Percentiles rank a stretch among this genome's conserved stretches.
Evolutionary conservation across 2,113 vertebrate genomes (phyloP).

Genomic region (Murina feae): DNA sequence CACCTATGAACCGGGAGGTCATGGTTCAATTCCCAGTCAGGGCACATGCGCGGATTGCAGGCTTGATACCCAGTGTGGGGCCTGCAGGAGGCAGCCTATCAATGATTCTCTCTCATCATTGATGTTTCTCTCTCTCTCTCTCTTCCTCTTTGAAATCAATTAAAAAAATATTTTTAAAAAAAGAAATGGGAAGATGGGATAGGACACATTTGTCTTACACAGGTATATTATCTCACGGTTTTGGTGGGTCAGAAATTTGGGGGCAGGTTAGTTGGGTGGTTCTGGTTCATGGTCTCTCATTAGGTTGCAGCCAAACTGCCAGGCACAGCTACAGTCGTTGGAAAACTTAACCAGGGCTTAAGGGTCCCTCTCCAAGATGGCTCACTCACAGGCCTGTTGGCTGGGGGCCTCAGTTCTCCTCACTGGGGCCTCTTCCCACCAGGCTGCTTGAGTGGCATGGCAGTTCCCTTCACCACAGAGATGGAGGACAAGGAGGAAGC

Average conservation of each 20-base stretch:
- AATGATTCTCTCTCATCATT: too few relatives aligned
- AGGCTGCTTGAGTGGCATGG: not conserved
- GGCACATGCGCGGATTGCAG: too few relatives aligned
- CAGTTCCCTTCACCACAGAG: not conserved
- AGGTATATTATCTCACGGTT: not conserved
- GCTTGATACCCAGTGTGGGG: too few relatives aligned
- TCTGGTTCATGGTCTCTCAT: not conserved
- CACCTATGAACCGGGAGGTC: too few relatives aligned
- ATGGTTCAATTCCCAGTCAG: too few relatives aligned
- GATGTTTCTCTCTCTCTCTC: too few relatives aligned
- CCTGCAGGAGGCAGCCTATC: too few relatives aligned
- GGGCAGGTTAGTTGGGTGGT: not conserved
- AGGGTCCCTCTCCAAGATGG: not conserved
- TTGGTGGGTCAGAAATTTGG: not conserved
- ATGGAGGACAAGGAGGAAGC: not conserved
- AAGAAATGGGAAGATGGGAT: not conserved
- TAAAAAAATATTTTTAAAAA: too few relatives aligned
- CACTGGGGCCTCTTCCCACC: not conserved
- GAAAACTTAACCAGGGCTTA: not conserved
- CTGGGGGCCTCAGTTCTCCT: not conserved
- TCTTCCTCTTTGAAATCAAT: too few relatives aligned
- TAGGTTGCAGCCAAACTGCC: not conserved
- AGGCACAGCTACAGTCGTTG: not conserved
- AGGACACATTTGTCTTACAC: not conserved
- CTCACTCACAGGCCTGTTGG: not conserved